Percentiles rank a stretch among this genome's conserved stretches.
Conservation (phyloP, 1,140 invertebrate species). For the Platorchestia sp. region DNA sequence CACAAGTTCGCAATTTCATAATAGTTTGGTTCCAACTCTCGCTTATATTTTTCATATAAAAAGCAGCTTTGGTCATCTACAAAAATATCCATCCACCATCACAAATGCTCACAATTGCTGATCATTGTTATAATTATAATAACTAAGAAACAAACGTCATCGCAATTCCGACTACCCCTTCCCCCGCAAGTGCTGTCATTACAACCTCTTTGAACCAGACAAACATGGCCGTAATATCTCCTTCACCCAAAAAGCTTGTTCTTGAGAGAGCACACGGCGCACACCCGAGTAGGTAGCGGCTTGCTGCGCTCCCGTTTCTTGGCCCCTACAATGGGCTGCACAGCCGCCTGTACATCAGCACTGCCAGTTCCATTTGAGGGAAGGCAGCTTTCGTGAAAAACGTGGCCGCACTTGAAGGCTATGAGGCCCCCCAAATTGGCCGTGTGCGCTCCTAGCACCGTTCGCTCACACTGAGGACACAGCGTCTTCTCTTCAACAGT, state of each 20-base stretch:
- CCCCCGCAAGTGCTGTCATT: too few species aligned
- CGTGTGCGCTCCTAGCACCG: not conserved
- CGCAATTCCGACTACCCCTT: too few species aligned
- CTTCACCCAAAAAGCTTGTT: not conserved
- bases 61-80: too few species aligned
- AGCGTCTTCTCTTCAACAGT: not conserved
- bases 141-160: too few species aligned
- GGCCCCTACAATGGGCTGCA: not conserved
- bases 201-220: too few species aligned
- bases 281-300: slow-evolving; percentile 1
- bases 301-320: slow-evolving; percentile 5
- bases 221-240: not conserved
- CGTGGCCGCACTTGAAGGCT: slow-evolving; percentile 38
- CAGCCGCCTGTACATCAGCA: not conserved
- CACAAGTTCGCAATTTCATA: too few species aligned
- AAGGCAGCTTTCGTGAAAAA: not conserved
- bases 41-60: too few species aligned
- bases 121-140: too few species aligned
- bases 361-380: not conserved
- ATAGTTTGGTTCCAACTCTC: too few species aligned
- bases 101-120: too few species aligned
- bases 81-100: too few species aligned
- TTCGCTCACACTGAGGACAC: not conserved
- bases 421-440: not conserved
- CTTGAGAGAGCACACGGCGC: not conserved